These are phyloP conservation scores for Grantiella picta DNA, from an alignment of 2,113 vertebrate genomes.

Conservation along the genomic window DNA sequence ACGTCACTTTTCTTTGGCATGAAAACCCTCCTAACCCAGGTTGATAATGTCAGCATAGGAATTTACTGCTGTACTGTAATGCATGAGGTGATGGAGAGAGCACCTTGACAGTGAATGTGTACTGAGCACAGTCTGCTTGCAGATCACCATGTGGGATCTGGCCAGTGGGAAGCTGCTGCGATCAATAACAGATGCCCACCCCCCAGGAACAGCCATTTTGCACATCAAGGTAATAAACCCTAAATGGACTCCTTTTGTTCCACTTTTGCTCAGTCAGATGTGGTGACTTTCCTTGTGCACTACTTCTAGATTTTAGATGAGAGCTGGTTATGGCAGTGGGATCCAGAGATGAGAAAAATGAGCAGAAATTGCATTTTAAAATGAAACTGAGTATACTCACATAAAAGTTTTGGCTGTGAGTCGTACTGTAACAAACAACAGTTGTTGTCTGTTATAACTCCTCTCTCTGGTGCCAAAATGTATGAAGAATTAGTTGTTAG, in stretches of 20 bases:
- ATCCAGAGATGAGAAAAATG: background rate
- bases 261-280: background rate
- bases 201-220: slow-evolving; percentile 93
- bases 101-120: background rate
- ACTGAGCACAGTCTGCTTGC: slow-evolving; percentile 49
- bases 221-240: slow-evolving; percentile 87
- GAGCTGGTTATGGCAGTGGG: background rate
- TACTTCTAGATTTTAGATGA: background rate
- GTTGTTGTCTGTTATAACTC: background rate
- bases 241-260: background rate
- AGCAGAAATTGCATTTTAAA: background rate
- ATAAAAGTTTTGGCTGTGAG: background rate
- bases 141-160: slow-evolving; percentile 99
- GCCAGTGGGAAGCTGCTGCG: slow-evolving; percentile 94
- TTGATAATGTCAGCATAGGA: background rate
- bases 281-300: background rate
- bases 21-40: background rate
- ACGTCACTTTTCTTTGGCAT: background rate
- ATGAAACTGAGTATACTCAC: background rate
- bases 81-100: background rate
- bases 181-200: slow-evolving; percentile 95
- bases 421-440: background rate
- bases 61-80: background rate
- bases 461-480: background rate
- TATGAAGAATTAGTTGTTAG: background rate